Evolutionary conservation across 2,888 invertebrate species (phyloP).

Genomic region (Saturnia japonica): DNA sequence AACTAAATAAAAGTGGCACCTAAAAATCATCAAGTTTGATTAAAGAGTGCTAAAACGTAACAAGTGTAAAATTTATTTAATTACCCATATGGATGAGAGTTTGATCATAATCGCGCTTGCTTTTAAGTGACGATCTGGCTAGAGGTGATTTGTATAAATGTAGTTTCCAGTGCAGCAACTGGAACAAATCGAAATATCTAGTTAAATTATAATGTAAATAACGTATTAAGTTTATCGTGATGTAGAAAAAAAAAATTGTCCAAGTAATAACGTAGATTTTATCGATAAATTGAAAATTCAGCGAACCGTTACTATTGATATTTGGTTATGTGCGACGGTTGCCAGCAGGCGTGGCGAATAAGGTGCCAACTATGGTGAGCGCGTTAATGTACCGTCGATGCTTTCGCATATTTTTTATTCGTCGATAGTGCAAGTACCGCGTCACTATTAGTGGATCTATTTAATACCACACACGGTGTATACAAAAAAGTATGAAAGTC

Average conservation of each 20-base stretch:
- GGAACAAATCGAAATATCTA: not conserved
- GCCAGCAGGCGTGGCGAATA: conserved; percentile 70
- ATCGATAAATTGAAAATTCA: conserved; percentile 26
- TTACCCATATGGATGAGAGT: not conserved
- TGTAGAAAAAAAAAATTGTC: not conserved
- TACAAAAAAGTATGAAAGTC: conserved; percentile 27
- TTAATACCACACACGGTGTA: conserved; percentile 59
- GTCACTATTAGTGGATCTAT: conserved; percentile 62
- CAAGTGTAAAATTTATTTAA: not conserved
- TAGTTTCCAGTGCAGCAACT: not conserved
- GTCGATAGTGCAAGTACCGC: conserved; percentile 54
- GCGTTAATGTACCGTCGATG: conserved; percentile 75
- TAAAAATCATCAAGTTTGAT: not conserved
- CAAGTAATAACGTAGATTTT: conserved; percentile 22
- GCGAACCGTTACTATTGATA: conserved; percentile 59
- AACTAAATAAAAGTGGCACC: not conserved
- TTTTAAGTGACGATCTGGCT: not conserved
- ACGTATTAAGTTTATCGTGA: not conserved
- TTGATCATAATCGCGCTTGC: not conserved
- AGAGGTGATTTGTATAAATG: not conserved
- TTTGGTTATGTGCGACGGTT: conserved; percentile 52
- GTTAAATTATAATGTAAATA: not conserved
- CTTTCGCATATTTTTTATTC: conserved; percentile 68
- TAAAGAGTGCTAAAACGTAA: not conserved
- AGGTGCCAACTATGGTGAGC: conserved; percentile 79